Evolutionary conservation across 2,888 invertebrate genomes (phyloP).

Genomic region (Malthinus seriepunctatus): DNA sequence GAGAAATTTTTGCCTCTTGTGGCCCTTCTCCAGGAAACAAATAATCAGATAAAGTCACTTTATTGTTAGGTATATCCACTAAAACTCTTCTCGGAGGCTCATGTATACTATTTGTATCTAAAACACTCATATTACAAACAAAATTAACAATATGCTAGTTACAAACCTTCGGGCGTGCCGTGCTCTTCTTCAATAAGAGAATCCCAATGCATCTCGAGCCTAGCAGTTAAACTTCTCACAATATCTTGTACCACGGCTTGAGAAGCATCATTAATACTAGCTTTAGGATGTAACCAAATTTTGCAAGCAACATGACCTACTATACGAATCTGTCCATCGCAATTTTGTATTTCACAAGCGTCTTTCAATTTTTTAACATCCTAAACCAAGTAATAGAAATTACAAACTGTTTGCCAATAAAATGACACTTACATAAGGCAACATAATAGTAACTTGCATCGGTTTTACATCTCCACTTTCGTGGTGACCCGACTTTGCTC

Average conservation of each 20-base stretch:
- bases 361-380: conserved; percentile 55
- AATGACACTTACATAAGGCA: conserved; percentile 67
- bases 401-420: no score
- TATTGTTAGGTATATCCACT: conserved; percentile 67
- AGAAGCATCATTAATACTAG: conserved; percentile 72
- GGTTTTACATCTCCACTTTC: conserved; percentile 58
- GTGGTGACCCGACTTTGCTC: conserved; percentile 52
- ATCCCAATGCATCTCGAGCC: conserved; percentile 92
- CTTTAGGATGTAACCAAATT: conserved; percentile 79
- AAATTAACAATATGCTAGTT: neutral
- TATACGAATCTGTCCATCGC: conserved; percentile 71
- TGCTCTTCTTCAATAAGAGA: conserved; percentile 84
- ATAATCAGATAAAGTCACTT: conserved; percentile 83
- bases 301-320: conserved; percentile 73
- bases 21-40: conserved; percentile 89
- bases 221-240: conserved; percentile 78
- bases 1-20: conserved; percentile 77
- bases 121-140: conserved; percentile 1
- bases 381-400: conserved; percentile 44
- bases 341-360: conserved; percentile 59
- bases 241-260: conserved; percentile 81
- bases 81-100: conserved; percentile 88
- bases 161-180: conserved; percentile 68
- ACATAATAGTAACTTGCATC: conserved; percentile 68
- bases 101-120: conserved; percentile 79